Percentiles rank a stretch among this genome's conserved stretches.
These are phyloP conservation scores for Rhorus exstirpatorius DNA, from an alignment of 2,888 invertebrate genomes.

Conservation along the genomic window DNA sequence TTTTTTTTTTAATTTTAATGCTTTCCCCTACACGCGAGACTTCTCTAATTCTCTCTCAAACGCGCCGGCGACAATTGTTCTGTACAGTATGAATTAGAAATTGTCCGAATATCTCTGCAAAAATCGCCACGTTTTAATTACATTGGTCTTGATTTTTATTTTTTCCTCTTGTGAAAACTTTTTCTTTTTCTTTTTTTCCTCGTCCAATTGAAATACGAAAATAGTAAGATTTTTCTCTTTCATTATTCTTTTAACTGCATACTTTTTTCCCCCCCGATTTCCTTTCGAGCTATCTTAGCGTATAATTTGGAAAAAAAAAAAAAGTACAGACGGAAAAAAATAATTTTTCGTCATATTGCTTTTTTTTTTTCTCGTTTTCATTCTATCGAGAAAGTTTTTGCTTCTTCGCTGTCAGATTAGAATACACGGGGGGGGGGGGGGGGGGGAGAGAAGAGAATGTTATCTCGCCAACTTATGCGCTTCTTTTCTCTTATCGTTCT, in stretches of 20 bases:
- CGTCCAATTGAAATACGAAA: neutral
- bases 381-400: constrained; percentile 7
- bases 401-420: constrained; percentile 17
- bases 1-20: neutral
- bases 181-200: constrained; percentile 21
- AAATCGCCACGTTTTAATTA: constrained; percentile 7
- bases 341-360: constrained; percentile 3
- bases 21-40: constrained; percentile 9
- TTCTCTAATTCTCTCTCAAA: constrained; percentile 12
- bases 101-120: constrained; percentile 45
- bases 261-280: constrained; percentile 3
- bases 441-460: constrained; percentile 4
- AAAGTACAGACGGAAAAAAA: neutral
- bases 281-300: neutral
- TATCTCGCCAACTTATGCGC: constrained; percentile 30
- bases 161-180: constrained; percentile 3
- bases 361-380: constrained; percentile 34
- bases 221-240: constrained; percentile 6
- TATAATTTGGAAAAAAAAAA: neutral
- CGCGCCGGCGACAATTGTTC: constrained; percentile 50
- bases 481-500: constrained; percentile 53
- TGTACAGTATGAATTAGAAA: constrained; percentile 51
- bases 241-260: neutral
- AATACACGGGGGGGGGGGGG: neutral
- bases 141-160: neutral